A percentile compares a stretch with the other conserved stretches of the same genome.
Evolutionary conservation across 2,888 invertebrate species (phyloP).

Genomic region (Eremobia ochroleuca): DNA sequence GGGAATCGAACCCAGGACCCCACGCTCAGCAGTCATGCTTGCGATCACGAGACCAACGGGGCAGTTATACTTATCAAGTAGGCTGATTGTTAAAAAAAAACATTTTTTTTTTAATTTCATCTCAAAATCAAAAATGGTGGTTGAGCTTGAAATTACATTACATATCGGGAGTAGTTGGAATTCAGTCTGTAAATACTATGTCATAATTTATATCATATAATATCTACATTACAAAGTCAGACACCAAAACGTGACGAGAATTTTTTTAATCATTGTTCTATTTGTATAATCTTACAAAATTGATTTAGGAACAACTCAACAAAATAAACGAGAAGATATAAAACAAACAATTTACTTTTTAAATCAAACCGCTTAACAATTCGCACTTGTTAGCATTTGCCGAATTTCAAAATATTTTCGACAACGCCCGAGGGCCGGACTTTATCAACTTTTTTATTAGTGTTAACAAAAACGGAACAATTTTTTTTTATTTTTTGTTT

Average conservation of each 20-base stretch:
- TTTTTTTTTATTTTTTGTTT: slow-evolving; percentile 30
- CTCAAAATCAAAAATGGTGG: too few relatives aligned
- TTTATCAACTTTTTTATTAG: slow-evolving; percentile 48
- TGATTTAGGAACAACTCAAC: neutral
- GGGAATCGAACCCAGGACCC: too few relatives aligned
- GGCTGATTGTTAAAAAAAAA: too few relatives aligned
- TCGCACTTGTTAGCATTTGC: slow-evolving; percentile 37
- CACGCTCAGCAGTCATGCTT: too few relatives aligned
- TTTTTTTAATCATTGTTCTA: neutral
- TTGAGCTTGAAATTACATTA: too few relatives aligned
- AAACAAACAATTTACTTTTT: slow-evolving; percentile 31
- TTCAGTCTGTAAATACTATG: too few relatives aligned
- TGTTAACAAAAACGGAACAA: slow-evolving; percentile 39
- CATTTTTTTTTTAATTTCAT: neutral
- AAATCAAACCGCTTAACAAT: slow-evolving; percentile 33
- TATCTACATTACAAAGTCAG: too few relatives aligned
- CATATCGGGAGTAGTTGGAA: too few relatives aligned
- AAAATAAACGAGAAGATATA: neutral
- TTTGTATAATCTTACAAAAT: neutral
- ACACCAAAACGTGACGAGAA: neutral
- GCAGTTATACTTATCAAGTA: neutral
- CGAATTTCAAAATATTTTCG: slow-evolving; percentile 36
- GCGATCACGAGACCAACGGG: too few relatives aligned
- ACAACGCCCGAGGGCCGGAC: slow-evolving; percentile 24
- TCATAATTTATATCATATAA: too few relatives aligned